These are phyloP conservation scores for Herpetotheres cachinnans DNA, from an alignment of 2,113 vertebrate genomes.

Conservation along the genomic window DNA sequence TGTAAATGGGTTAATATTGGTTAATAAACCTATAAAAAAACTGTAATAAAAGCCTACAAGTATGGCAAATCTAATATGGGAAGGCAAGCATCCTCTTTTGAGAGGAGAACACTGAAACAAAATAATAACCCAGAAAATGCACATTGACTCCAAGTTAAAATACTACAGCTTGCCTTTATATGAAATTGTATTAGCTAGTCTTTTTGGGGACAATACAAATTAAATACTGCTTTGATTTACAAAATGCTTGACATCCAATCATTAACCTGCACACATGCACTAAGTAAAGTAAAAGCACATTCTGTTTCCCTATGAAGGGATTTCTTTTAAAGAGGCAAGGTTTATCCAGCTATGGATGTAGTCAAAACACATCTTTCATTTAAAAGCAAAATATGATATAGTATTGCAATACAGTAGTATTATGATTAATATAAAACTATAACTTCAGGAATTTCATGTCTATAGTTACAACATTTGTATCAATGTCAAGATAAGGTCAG, in stretches of 20 bases:
- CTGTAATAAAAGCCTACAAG: not conserved
- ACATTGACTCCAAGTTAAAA: not conserved
- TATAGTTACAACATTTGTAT: not conserved
- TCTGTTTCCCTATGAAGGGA: not conserved
- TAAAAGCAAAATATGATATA: not conserved
- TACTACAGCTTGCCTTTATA: not conserved
- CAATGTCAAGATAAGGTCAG: not conserved
- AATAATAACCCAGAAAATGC: not conserved
- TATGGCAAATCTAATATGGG: not conserved
- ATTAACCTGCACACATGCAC: not conserved
- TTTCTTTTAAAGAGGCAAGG: not conserved
- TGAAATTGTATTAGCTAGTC: not conserved
- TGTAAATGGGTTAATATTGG: not conserved
- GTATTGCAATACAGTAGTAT: not conserved
- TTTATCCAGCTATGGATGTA: not conserved
- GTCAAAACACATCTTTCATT: not conserved
- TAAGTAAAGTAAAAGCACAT: not conserved
- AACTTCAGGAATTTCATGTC: not conserved
- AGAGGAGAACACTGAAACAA: not conserved
- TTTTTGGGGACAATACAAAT: conserved; percentile 1
- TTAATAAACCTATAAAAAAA: not conserved
- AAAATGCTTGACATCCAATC: not conserved
- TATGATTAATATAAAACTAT: not conserved
- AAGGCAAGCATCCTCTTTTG: not conserved
- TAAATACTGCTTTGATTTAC: conserved; percentile 2